These are phyloP conservation scores for Timandra comae DNA, from an alignment of 2,888 invertebrate genomes.

Conservation along the genomic window DNA sequence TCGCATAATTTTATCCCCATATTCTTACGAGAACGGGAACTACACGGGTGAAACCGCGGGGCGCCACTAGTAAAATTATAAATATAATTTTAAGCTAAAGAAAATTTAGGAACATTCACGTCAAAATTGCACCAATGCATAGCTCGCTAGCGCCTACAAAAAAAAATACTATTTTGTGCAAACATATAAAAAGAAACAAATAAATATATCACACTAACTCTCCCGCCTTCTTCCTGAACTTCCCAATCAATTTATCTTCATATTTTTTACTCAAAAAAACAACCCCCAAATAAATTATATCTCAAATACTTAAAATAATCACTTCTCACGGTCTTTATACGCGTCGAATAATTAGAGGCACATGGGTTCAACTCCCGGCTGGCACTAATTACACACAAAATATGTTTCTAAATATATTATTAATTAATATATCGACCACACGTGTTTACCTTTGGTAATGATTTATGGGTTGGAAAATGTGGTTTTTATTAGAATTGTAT, in stretches of 20 bases:
- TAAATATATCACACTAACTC: not conserved
- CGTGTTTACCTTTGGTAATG: constrained; percentile 44
- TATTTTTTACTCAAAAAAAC: not conserved
- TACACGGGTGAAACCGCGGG: too few relatives aligned
- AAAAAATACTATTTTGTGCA: not conserved
- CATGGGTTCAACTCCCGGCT: constrained; percentile 34
- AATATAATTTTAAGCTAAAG: too few relatives aligned
- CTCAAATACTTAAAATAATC: constrained; percentile 16
- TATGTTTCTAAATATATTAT: constrained; percentile 43
- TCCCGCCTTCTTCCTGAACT: too few relatives aligned
- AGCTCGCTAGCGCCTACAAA: not conserved
- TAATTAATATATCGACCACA: constrained; percentile 48
- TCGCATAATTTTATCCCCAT: too few relatives aligned
- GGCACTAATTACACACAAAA: constrained; percentile 53
- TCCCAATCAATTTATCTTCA: not conserved
- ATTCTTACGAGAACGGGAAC: too few relatives aligned
- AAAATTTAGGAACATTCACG: too few relatives aligned
- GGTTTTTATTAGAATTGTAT: constrained; percentile 17
- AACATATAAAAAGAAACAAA: not conserved
- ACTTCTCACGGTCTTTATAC: constrained; percentile 47
- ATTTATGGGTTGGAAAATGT: constrained; percentile 32
- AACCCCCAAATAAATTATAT: constrained; percentile 10
- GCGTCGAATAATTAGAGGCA: constrained; percentile 52
- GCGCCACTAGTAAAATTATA: not conserved
- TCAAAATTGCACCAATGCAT: too few relatives aligned